Evolutionary conservation across 2,113 vertebrate genomes (phyloP).

Genomic region (Cebus imitator): DNA sequence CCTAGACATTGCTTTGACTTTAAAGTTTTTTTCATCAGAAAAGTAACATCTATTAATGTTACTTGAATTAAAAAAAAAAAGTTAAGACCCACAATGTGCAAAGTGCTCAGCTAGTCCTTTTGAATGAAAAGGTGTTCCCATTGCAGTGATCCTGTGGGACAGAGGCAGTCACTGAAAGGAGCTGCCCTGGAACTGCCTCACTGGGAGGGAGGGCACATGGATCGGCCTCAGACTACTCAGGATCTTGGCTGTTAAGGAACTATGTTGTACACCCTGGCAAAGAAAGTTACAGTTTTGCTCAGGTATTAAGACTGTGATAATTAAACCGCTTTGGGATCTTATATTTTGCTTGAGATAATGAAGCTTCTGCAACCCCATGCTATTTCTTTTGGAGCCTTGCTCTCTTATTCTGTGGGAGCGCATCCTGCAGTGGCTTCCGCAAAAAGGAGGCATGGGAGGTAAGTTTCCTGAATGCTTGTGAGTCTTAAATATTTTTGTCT

Average conservation of each 20-base stretch:
- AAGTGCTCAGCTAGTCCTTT: not conserved
- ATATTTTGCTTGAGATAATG: not conserved
- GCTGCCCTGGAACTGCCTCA: too few relatives aligned
- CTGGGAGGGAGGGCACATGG: not conserved
- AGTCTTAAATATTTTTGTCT: not conserved
- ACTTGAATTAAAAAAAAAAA: not conserved
- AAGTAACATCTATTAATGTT: not conserved
- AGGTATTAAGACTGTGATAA: not conserved
- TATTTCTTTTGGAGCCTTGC: accelerated
- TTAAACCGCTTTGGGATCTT: not conserved
- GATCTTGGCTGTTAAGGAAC: not conserved
- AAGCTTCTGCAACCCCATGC: not conserved
- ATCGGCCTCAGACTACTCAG: not conserved
- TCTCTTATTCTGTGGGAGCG: not conserved
- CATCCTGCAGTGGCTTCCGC: not conserved
- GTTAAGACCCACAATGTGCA: not conserved
- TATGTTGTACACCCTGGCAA: not conserved
- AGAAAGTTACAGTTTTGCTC: not conserved
- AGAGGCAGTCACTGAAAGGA: accelerated
- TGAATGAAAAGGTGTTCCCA: too few relatives aligned
- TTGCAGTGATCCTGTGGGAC: not conserved
- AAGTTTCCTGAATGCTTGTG: not conserved
- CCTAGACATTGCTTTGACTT: not conserved
- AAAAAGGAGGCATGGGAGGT: not conserved
- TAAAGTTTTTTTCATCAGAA: not conserved